Base-by-base conservation (phyloP, 2,888 invertebrate genomes). In the Steinernema hermaphroditum region DNA sequence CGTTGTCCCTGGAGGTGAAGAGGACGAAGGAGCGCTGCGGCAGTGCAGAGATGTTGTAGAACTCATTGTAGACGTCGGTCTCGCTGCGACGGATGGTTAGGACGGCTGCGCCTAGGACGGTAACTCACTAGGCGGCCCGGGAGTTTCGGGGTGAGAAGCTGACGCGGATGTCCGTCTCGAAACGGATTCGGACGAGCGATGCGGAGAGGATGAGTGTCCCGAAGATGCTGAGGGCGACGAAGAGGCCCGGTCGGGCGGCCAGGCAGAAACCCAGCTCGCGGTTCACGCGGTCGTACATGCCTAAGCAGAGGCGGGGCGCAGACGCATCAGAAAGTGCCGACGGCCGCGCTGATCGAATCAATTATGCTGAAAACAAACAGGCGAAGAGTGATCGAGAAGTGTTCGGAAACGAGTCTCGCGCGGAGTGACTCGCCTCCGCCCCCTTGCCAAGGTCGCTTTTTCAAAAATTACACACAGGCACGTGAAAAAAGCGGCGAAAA, bases 101-200 rank as follows among this genome's bases (percentile, higher is more conserved):
- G 27, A n/a, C n/a, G n/a, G n/a, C n/a, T n/a, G n/a, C n/a, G n/a
- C n/a, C n/a, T n/a, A n/a, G n/a, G n/a, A n/a, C n/a, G n/a, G n/a
- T n/a, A n/a, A 78, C 81, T 77, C 32, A 85, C 85, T 78, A 77
- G 69, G 80, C 77, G 32, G 83, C 78, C 69, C 79, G 75, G 2
- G 85, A 85, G 69, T 83, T 78, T n/a, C 74, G 73, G 0, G 85
- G 84, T 9, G 83, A 83, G 71, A 85, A 85, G n/a, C 80, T 78
- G 22, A 76, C 77, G 16, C 84, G 73, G 68, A 85, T 85, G 70
- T 85, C 85, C 24, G 79, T 78, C 74, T 85, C 84, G 46, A 85
- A 54, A 6, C 19, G n/a, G 54, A 54, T 54, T 6, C 54, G 22
- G 54, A 54, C 27, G 27, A 54, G 54, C n/a, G 54, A 54, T 22